Percentiles rank a stretch among this genome's conserved stretches.
Conservation (phyloP, 23 tunicate species). For the Aplidium turbinatum region DNA sequence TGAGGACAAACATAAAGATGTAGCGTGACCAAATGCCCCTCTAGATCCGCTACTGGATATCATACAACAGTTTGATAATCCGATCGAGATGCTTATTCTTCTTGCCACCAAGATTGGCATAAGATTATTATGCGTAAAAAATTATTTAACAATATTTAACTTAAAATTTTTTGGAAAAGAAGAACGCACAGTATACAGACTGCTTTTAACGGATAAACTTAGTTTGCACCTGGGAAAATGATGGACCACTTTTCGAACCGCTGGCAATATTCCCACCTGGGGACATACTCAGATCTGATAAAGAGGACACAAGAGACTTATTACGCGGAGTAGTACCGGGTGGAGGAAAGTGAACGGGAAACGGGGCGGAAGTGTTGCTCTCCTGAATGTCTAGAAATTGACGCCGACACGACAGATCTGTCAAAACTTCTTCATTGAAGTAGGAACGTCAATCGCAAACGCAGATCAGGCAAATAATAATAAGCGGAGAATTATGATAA, state of each 20-base stretch:
- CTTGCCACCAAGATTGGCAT: no score
- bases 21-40: background rate
- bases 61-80: no score
- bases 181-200: no score
- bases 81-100: no score
- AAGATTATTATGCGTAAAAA: no score
- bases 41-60: no score
- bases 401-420: conserved; percentile 54
- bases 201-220: no score
- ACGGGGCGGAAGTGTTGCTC: conserved; percentile 28
- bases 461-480: no score
- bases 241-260: conserved; percentile 28
- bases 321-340: conserved; percentile 26
- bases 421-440: background rate
- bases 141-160: no score
- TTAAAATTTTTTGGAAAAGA: no score
- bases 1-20: background rate
- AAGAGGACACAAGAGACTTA: background rate
- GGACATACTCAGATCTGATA: background rate
- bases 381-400: conserved; percentile 50
- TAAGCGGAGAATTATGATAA: no score
- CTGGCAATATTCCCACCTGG: conserved; percentile 37
- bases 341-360: conserved; percentile 44
- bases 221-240: conserved; percentile 85
- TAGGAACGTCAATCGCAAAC: no score